phyloP scores from a whole-genome alignment of 2,113 vertebrate species.

The Bothrops jararaca region DNA sequence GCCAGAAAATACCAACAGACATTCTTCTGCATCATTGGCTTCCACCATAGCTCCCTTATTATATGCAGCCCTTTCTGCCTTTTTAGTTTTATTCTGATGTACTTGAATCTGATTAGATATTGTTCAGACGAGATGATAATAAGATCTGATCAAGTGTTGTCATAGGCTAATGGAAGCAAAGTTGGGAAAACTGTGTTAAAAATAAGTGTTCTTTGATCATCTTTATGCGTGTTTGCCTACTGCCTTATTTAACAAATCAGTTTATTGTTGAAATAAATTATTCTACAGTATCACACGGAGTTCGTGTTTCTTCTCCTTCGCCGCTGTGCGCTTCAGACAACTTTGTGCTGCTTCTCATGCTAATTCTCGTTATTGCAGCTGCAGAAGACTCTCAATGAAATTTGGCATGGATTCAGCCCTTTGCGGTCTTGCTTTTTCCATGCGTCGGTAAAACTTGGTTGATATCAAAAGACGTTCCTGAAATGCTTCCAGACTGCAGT shows the following conservation, averaged over 20 bases:
- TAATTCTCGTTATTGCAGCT: slow-evolving; percentile 52
- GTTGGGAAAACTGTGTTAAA: slow-evolving; percentile 52
- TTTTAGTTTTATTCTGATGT: slow-evolving; percentile 46
- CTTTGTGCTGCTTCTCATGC: slow-evolving; percentile 52
- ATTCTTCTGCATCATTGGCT: slow-evolving; percentile 36
- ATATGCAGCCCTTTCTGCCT: slow-evolving; percentile 48
- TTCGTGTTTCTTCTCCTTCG: slow-evolving; percentile 54
- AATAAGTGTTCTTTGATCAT: slow-evolving; percentile 45
- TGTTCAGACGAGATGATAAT: slow-evolving; percentile 57
- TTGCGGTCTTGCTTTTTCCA: not conserved
- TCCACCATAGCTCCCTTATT: slow-evolving; percentile 55
- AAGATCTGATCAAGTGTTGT: slow-evolving; percentile 63
- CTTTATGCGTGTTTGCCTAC: slow-evolving; percentile 55
- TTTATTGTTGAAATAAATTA: slow-evolving; percentile 62
- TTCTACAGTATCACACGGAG: slow-evolving; percentile 54
- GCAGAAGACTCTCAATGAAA: slow-evolving; percentile 46
- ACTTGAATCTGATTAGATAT: slow-evolving; percentile 58
- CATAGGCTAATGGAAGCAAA: slow-evolving; percentile 63
- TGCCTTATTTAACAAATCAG: slow-evolving; percentile 63
- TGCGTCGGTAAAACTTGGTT: slow-evolving; percentile 2
- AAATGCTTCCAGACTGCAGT: not conserved
- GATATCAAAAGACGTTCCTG: accelerated
- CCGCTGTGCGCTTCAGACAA: slow-evolving; percentile 33
- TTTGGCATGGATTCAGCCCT: slow-evolving; percentile 25
- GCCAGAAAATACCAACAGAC: slow-evolving; percentile 34